A percentile compares a stretch with the other conserved stretches of the same genome.
Conservation (phyloP, 2,113 vertebrate genomes). For the Odocoileus hemionus region DNA sequence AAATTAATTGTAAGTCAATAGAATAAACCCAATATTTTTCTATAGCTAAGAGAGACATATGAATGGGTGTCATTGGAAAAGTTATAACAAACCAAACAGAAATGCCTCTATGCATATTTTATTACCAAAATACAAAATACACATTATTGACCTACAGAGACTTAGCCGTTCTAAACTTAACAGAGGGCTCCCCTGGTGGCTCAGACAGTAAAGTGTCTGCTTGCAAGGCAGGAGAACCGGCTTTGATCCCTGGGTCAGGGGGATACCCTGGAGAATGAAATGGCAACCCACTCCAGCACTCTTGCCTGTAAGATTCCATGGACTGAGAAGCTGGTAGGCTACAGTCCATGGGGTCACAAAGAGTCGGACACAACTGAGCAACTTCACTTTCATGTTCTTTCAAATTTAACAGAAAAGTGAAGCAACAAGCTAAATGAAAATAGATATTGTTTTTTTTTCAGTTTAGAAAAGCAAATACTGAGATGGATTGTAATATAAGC, state of each 20-base stretch:
- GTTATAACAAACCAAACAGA: neutral
- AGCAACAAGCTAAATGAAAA: neutral
- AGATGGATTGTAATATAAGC: neutral
- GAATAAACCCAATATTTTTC: neutral
- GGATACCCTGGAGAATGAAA: neutral
- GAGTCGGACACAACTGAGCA: accelerated
- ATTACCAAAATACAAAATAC: neutral
- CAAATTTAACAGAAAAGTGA: neutral
- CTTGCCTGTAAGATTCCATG: neutral
- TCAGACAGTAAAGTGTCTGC: neutral
- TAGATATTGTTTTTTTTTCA: neutral
- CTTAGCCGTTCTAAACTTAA: neutral
- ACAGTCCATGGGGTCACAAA: neutral
- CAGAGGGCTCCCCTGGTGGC: neutral
- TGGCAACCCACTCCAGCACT: neutral
- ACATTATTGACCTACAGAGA: neutral
- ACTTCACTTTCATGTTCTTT: neutral
- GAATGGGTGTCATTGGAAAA: neutral
- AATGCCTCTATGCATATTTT: neutral
- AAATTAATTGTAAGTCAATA: neutral
- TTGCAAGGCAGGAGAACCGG: accelerated
- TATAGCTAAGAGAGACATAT: neutral
- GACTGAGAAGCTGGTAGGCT: neutral
- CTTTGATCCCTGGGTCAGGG: neutral
- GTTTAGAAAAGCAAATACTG: neutral